phyloP scores from a whole-genome alignment of 2,888 invertebrate species.

The Caprella mutica region DNA sequence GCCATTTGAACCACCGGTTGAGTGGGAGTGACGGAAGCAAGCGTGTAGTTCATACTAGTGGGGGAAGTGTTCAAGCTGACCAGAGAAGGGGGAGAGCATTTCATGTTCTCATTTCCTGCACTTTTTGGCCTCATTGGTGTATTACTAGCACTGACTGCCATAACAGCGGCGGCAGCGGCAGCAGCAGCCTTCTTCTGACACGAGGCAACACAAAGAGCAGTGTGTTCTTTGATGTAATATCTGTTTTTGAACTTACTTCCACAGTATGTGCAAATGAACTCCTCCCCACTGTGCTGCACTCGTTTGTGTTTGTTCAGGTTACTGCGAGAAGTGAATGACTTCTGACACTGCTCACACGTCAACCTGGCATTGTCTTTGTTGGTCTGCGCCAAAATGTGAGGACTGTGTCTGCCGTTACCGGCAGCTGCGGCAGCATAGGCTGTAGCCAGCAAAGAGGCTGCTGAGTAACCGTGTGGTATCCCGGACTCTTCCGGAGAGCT shows the following conservation, averaged over 20 bases:
- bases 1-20: not conserved
- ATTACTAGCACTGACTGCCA: slow-evolving; percentile 15
- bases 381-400: not conserved
- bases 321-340: slow-evolving; percentile 30
- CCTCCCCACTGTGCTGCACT: slow-evolving; percentile 33
- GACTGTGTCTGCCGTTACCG: not conserved
- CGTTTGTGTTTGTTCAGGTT: slow-evolving; percentile 33
- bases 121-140: too few species aligned
- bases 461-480: not conserved
- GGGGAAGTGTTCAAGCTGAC: too few species aligned
- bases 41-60: too few species aligned
- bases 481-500: not conserved
- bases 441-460: not conserved
- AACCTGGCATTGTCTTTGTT: slow-evolving; percentile 4
- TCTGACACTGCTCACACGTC: slow-evolving; percentile 30
- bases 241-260: slow-evolving; percentile 28
- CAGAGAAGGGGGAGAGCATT: too few species aligned
- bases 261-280: slow-evolving; percentile 29
- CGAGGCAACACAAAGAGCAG: slow-evolving; percentile 27
- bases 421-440: not conserved
- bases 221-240: slow-evolving; percentile 33
- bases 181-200: slow-evolving; percentile 23
- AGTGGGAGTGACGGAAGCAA: slow-evolving; percentile 3
- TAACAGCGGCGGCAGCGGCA: slow-evolving; percentile 21
- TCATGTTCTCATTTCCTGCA: too few species aligned